Evolutionary conservation across 2,888 invertebrate genomes (phyloP), one percentile per base, ranked within the genome.

Genomic region (Tupiocoris notatus): DNA sequence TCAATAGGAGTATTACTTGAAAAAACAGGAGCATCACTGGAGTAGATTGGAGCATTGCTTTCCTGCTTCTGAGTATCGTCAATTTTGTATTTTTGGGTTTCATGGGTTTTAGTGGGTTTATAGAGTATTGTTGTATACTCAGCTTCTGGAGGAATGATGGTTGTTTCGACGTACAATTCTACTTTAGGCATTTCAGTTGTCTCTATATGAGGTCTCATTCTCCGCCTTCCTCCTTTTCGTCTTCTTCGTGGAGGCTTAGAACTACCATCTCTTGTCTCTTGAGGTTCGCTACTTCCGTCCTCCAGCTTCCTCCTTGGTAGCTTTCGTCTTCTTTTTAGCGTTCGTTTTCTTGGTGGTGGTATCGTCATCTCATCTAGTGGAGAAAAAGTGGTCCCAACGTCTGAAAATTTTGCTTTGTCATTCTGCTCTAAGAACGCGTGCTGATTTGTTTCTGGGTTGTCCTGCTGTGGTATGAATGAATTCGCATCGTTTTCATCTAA

Each of bases 181-280:
- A 74, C 18, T 18, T 74, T 75, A 18, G 20, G 39, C 17, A 22
- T 56, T 56, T 68, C 68, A 1, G 76, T 68, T 61, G 76, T 18
- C 17, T 39, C 16, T 9, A 61, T 24, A 12, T 59, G 66, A 77
- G 73, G 79, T 75, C 77, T 68, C 22, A 75, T 71, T 21, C 79
- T 64, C 71, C 79, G 80, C 58, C 79, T 80, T 63, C 78, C 78
- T 54, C 79, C 79, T 71, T 79, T 79, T 71, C 80, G 81, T 65
- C 80, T 79, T 77, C 79, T 78, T 56, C 79, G 75, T 20, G 56
- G 68, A 58, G 79, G 77, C 20, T 77, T 79, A 65, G 65, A 62
- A 20, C 77, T 66, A 7, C 12, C 2, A 16, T 74, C 74, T 16
- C 20, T 23, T 3, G 81, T 81, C 17, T 75, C 66, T 57, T 76